Evolutionary conservation across 2,113 vertebrate genomes (phyloP).

Genomic region (Bos javanicus): DNA sequence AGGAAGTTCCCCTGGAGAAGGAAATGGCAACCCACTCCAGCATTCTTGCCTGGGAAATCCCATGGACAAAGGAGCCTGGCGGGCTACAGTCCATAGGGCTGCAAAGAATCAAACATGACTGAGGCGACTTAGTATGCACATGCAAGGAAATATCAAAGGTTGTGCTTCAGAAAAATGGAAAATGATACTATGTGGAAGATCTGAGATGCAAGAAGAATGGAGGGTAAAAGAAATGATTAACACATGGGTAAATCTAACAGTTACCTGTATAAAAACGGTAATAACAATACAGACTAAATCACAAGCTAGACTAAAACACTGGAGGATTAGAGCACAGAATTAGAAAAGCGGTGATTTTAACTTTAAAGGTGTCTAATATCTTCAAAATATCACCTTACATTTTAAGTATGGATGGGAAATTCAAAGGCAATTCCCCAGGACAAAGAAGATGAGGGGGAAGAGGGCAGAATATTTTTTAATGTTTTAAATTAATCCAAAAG

Average conservation of each 20-base stretch:
- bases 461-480: background rate
- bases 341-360: background rate
- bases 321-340: background rate
- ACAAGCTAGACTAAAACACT: background rate
- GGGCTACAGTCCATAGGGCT: background rate
- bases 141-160: background rate
- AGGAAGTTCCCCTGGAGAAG: background rate
- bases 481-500: background rate
- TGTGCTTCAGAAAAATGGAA: background rate
- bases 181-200: background rate
- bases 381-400: background rate
- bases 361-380: background rate
- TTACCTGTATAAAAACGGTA: background rate
- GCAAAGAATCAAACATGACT: background rate
- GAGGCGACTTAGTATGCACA: background rate
- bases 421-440: background rate
- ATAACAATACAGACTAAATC: background rate
- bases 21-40: background rate
- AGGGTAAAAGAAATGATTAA: background rate
- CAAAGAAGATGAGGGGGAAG: background rate
- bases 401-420: background rate
- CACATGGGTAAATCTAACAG: background rate
- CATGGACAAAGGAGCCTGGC: background rate
- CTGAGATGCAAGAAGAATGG: background rate
- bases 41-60: background rate